Base-by-base conservation (phyloP, 2,113 vertebrate genomes). In the Proteles cristata region DNA sequence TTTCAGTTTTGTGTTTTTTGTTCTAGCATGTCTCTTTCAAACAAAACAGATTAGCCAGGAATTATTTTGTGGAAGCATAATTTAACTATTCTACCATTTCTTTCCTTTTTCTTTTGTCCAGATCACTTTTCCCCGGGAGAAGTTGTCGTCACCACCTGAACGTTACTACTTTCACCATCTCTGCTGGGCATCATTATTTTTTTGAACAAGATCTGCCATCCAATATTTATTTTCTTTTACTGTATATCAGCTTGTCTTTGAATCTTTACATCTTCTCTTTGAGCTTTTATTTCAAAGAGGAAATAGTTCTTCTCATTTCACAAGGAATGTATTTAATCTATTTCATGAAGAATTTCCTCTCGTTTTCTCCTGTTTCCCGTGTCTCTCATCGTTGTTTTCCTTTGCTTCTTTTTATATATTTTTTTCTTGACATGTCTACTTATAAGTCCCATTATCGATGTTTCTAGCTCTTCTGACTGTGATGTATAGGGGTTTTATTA, bases 301-400 rank as follows among this genome's bases (percentile, higher is more conserved):
- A 94, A 84, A 79, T n/a, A 55, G 63, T 93, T 97, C 83, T 63
- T 93, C 87, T 86, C 50, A 92, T 73, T 96, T 92, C 53, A 91
- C 23, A 97, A 71, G 68, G 55, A 76, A 71, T 82, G 68, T 83
- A 33, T 55, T 23, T 73, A 43, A 86, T 68, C 90, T 90, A 21
- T 50, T 43, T 63, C 53, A 63, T 33, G 11, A 55, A 79, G 35
- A 15, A 84, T 92, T 84, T 79, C 55, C 82, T 86, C 53, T 96
- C 77, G 10, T 45, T 80, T 88, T 82, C 61, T 82, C 81, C 74
- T 55, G 9, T 87, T 90, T 93, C 48, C 82, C 71, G 31, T 23
- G 23, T 83, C 48, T 96, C 53, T 94, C 55, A 15, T 92, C 14
- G 14, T 35, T 79, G 43, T 63, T 92, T 68, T 76, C 65, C 69